Conservation (phyloP, 2,888 invertebrate genomes). For the Aphidoletes aphidimyza region DNA sequence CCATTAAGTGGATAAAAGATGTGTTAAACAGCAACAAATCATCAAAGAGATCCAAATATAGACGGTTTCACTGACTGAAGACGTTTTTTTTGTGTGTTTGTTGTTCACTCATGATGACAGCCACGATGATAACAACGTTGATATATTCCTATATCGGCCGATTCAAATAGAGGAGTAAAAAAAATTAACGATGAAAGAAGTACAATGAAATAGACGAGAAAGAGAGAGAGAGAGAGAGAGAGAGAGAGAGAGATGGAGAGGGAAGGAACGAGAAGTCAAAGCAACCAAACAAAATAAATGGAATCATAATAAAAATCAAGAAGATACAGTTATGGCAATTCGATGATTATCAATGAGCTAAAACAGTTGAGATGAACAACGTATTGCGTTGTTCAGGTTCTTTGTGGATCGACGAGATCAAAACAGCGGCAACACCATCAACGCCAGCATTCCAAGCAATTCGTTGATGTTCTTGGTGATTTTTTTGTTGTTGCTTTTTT, state of each 20-base stretch:
- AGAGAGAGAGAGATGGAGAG: not conserved
- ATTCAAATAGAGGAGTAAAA: too few relatives aligned
- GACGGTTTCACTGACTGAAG: not conserved
- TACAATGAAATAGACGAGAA: too few relatives aligned
- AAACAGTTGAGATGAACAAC: not conserved
- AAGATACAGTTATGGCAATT: constrained; percentile 18
- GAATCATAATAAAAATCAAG: constrained; percentile 44
- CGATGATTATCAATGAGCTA: constrained; percentile 29
- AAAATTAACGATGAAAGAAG: too few relatives aligned
- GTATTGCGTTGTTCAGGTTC: not conserved
- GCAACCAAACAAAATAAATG: not conserved
- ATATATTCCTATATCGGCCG: not conserved
- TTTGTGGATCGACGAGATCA: not conserved
- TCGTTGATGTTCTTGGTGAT: not conserved
- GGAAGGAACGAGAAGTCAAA: not conserved
- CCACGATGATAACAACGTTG: too few relatives aligned
- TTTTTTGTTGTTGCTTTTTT: not conserved
- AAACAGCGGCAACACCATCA: constrained; percentile 47
- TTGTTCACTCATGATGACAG: too few relatives aligned
- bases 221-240: too few relatives aligned
- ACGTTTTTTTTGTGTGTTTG: not conserved
- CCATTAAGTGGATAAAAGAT: not conserved
- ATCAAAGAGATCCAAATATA: not conserved
- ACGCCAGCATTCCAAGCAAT: constrained; percentile 33
- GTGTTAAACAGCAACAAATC: constrained; percentile 10